A percentile compares a stretch with the other conserved stretches of the same genome.
Conservation (phyloP, 2,797 vertebrate species). For the Lacerta viridis region DNA sequence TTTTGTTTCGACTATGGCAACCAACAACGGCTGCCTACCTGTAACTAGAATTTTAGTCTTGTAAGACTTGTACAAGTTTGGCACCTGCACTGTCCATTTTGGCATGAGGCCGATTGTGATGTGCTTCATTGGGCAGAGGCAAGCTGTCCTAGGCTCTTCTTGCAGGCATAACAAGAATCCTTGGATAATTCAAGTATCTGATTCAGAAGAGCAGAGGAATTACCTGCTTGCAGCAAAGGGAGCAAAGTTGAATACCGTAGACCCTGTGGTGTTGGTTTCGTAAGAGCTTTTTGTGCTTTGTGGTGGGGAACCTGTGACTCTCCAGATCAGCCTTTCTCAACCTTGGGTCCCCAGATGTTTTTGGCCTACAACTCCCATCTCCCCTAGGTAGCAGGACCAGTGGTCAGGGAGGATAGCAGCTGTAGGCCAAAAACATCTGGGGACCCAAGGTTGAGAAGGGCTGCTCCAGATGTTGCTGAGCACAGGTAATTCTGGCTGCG, state of each 20-base stretch:
- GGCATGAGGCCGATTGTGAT: neutral
- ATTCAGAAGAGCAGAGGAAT: neutral
- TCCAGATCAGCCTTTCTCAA: neutral
- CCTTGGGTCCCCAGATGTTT: too few relatives aligned
- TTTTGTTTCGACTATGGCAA: too few relatives aligned
- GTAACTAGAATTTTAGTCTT: too few relatives aligned
- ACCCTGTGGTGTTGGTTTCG: neutral
- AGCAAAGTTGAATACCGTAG: neutral
- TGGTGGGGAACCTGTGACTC: neutral
- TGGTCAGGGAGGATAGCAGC: too few relatives aligned
- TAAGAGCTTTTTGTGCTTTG: neutral
- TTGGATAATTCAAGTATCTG: neutral
- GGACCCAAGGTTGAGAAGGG: too few relatives aligned
- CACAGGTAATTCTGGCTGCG: neutral
- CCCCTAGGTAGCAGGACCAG: too few relatives aligned
- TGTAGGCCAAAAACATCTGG: too few relatives aligned
- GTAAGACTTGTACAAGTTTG: neutral
- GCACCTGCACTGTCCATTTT: neutral
- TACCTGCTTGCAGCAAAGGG: neutral
- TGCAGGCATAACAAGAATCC: too few relatives aligned
- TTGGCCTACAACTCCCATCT: too few relatives aligned
- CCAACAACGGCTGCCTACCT: too few relatives aligned
- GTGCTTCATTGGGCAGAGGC: neutral
- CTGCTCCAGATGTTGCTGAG: neutral
- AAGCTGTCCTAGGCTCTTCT: neutral